These are phyloP conservation scores for Chiloscyllium punctatum DNA, from an alignment of 2,797 vertebrate genomes.

Conservation along the genomic window DNA sequence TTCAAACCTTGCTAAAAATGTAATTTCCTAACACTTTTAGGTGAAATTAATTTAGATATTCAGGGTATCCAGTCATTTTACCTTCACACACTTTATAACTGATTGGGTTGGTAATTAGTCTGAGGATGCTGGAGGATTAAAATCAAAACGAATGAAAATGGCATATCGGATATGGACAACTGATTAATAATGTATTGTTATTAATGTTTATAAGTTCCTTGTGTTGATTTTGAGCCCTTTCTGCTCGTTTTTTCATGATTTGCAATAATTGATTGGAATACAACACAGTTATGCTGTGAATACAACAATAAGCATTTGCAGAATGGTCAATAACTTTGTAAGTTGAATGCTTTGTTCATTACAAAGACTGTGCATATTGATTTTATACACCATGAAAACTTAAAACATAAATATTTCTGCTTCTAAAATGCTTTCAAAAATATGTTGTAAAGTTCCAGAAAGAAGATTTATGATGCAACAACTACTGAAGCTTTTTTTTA, in stretches of 20 bases:
- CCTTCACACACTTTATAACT: not conserved
- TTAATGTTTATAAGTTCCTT: not conserved
- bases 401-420: constrained; percentile 18
- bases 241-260: not conserved
- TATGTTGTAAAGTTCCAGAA: not conserved
- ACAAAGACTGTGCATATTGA: not conserved
- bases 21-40: not conserved
- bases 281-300: not conserved
- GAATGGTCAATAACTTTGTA: not conserved
- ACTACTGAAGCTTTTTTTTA: not conserved
- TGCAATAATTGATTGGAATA: constrained; percentile 10
- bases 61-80: too few relatives aligned
- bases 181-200: not conserved
- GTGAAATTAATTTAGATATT: not conserved
- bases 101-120: not conserved
- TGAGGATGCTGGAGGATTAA: not conserved
- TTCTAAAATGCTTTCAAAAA: not conserved
- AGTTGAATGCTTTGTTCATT: constrained; percentile 25
- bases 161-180: not conserved
- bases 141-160: not conserved
- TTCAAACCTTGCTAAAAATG: not conserved
- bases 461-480: not conserved
- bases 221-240: constrained; percentile 1
- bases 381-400: not conserved
- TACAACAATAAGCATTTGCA: not conserved